Evolutionary conservation across 2,113 vertebrate genomes (phyloP), one percentile per base, ranked within the genome.

Genomic region (Notechis scutatus): DNA sequence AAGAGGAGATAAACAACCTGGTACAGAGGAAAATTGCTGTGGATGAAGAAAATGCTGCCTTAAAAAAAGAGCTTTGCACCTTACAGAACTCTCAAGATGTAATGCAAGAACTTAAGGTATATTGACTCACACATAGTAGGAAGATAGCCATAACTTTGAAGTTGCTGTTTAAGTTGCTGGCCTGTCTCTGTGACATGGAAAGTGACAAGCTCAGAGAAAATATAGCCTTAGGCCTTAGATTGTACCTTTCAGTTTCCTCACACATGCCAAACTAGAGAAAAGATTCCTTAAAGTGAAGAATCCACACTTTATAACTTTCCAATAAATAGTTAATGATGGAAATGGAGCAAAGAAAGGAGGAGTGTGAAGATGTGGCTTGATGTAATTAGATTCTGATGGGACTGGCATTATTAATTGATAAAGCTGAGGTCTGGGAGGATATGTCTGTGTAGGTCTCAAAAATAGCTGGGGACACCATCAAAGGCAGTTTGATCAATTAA

Each of bases 341-440:
- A 98, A 98, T 98, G 98, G 98, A 97, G 97, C 98, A 97, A 97
- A 97, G 97, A 98, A 97, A 98, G 97, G 98, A 97, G 97, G 97
- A 98, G 97, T 98, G 98, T 98, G 98, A 98, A 98, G 98, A 98
- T 98, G 98, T 98, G 99, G 98, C 98, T 98, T 98, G 97, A 98
- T 97, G 98, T 99, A 99, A 99, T 99, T 99, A 99, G 98, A 98
- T 98, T 98, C 98, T 98, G 98, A 98, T 98, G 98, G 98, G 98
- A 99, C 98, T 96, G 95, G 97, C 97, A 99, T 99, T 99, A 99
- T 99, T 99, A 99, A 99, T 99, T 99, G 98, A 99, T 99, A 98
- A 99, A 98, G 98, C 98, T 94, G 96, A 98, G 98, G 98, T 98
- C 98, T 98, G 98, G 98, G 97, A 98, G 97, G 98, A 98, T 98